phyloP scores from a whole-genome alignment of 2,113 vertebrate species.

The Psilopogon haemacephalus region DNA sequence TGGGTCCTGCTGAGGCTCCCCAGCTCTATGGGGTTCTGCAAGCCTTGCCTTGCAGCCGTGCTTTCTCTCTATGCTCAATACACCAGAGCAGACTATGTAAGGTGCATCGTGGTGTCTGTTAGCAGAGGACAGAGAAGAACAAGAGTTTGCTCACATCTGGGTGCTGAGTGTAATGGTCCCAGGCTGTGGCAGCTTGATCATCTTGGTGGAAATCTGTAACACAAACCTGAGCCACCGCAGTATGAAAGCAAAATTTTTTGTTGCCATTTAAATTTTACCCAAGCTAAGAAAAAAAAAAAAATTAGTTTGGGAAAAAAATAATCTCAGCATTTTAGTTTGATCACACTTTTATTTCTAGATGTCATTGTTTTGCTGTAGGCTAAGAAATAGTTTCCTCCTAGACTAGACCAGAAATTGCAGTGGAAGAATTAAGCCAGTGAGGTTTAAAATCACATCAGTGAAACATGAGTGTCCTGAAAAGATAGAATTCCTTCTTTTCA shows the following conservation, averaged over 20 bases:
- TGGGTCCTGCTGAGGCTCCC: background rate
- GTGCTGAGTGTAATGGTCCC: background rate
- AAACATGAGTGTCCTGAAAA: background rate
- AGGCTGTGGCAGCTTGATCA: background rate
- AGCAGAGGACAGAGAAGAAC: background rate
- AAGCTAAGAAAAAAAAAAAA: background rate
- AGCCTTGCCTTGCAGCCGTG: background rate
- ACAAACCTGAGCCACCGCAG: background rate
- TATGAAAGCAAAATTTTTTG: background rate
- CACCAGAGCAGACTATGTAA: background rate
- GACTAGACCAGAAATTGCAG: background rate
- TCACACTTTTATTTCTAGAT: background rate
- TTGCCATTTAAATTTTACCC: background rate
- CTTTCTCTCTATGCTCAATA: background rate
- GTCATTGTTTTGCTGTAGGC: background rate
- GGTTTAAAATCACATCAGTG: background rate
- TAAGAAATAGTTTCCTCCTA: background rate
- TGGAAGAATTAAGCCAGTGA: background rate
- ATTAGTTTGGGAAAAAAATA: background rate
- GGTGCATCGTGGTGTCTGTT: rapidly evolving
- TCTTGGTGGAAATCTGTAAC: background rate
- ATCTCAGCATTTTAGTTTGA: background rate
- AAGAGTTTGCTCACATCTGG: background rate
- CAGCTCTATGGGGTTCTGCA: background rate
- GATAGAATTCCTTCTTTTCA: background rate